Evolutionary conservation across 2,113 vertebrate species (phyloP).

Genomic region (Tupaia chinensis): DNA sequence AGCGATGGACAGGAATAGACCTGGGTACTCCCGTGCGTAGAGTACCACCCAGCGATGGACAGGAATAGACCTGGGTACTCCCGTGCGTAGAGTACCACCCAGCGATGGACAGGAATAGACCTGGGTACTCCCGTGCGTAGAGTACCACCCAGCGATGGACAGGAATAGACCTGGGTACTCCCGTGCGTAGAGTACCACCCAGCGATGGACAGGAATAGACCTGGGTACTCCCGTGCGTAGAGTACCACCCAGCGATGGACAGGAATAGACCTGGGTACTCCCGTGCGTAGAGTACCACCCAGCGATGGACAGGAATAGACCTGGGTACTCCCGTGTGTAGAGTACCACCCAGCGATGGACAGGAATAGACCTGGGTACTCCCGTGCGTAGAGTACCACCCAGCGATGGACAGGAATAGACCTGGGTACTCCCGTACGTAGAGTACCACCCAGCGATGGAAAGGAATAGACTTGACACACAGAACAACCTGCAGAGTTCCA

Average conservation of each 20-base stretch:
- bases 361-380: too few species aligned
- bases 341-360: not conserved
- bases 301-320: not conserved
- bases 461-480: fast-evolving
- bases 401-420: not conserved
- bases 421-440: fast-evolving
- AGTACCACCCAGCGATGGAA: not conserved
- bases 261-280: too few species aligned
- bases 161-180: too few species aligned
- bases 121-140: too few species aligned
- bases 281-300: not conserved
- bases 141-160: too few species aligned
- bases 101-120: too few species aligned
- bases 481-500: not conserved
- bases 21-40: fast-evolving
- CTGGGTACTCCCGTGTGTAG: fast-evolving
- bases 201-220: not conserved
- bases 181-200: not conserved
- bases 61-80: too few species aligned
- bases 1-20: not conserved
- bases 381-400: not conserved
- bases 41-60: not conserved
- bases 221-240: fast-evolving
- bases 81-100: too few species aligned
- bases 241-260: not conserved